Base-by-base conservation (phyloP, 2,113 vertebrate species). In the Melanocharis versteri region DNA sequence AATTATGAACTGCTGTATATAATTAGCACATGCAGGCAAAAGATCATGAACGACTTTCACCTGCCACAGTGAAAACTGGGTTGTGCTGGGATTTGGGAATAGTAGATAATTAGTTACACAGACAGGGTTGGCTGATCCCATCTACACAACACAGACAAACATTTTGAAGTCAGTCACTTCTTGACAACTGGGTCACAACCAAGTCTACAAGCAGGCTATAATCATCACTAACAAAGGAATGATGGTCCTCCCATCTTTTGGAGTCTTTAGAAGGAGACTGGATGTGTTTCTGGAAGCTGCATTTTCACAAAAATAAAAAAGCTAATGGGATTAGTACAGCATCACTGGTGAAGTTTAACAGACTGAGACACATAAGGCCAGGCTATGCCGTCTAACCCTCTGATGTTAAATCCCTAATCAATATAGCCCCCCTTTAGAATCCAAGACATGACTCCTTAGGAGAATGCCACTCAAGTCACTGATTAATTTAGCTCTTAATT, bases 91-190 rank as follows among this genome's bases (percentile, higher is more conserved):
- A 94, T 75, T 84, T 91, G 87, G 73, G 81, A 93, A 79, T 76
- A 87, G 57, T 20, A 57, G 61, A 65, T 96, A 95, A 96, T 95
- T 95, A 92, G 91, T 93, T 91, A 95, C 72, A 94, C 21, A 79
- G 87, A 71, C 44, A 72, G 37, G 84, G 84, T 93, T 87, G 85
- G 84, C 44, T 91, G 94, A 93, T 87, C 73, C 65, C 53, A 79
- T 91, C 69, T 61, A 93, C 35, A 65, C 18, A 84, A 87, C 83
- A 87, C 57, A 87, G 68, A 87, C 2, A 39, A 94, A 84, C 73
- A 85, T 82, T 85, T 40, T 75, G 14, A 72, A 95, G 80, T 75
- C 61, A 84, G n/a, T 37, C 57, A 82, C 53, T 91, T 72, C 42
- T 33, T 87, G 45, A 68, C 40, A 78, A 40, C 21, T 45, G 53